These are phyloP conservation scores for Arizona elegans DNA, from an alignment of 2,113 vertebrate genomes.

Conservation along the genomic window DNA sequence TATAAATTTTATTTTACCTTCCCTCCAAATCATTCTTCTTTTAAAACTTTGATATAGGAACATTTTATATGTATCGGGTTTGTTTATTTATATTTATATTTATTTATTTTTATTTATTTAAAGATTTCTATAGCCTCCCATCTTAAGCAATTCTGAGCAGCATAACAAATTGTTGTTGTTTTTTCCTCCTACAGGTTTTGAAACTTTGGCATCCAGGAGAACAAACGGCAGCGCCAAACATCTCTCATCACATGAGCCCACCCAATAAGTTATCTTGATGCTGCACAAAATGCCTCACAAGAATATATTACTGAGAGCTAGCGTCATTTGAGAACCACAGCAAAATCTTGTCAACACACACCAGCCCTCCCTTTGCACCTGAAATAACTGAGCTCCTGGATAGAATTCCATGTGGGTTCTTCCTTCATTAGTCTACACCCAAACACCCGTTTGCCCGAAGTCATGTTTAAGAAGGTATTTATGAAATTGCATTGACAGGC, in stretches of 20 bases:
- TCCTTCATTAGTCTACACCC: not conserved
- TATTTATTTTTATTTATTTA: not conserved
- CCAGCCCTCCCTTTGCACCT: slow-evolving; percentile 2
- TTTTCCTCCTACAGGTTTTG: not conserved
- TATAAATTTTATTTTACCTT: not conserved
- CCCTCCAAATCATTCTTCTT: not conserved
- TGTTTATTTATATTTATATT: no score
- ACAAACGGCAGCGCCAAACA: not conserved
- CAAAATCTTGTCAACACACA: slow-evolving; percentile 22
- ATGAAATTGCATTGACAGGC: not conserved
- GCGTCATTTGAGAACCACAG: not conserved
- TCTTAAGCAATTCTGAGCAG: not conserved
- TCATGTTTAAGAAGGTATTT: slow-evolving; percentile 2
- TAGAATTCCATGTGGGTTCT: not conserved
- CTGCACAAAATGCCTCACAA: not conserved
- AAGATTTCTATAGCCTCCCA: not conserved
- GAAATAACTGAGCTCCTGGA: slow-evolving; percentile 25
- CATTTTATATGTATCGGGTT: not conserved
- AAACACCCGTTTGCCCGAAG: slow-evolving; percentile 4
- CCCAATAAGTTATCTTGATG: not conserved
- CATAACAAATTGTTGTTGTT: not conserved
- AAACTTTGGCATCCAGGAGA: not conserved
- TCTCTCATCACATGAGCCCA: slow-evolving; percentile 3
- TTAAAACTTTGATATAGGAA: not conserved
- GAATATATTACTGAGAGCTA: not conserved